These are phyloP conservation scores for Mactra quadrangularis DNA, from an alignment of 1,140 invertebrate species.

Conservation along the genomic window DNA sequence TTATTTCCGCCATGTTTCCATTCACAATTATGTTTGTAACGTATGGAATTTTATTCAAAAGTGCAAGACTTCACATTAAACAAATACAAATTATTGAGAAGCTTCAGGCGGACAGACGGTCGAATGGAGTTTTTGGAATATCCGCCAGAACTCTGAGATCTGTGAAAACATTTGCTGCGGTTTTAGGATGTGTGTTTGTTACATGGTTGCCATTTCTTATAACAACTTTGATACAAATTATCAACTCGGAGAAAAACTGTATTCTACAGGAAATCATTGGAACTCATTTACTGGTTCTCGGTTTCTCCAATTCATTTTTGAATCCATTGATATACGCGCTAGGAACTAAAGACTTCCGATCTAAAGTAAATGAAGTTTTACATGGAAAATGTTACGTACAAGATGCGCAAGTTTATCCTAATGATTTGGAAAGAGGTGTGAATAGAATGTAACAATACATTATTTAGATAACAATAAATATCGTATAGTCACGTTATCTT, in stretches of 20 bases:
- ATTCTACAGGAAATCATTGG: constrained; percentile 71
- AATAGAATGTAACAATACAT: neutral
- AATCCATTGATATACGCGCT: constrained; percentile 74
- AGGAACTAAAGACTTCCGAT: constrained; percentile 70
- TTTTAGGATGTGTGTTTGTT: constrained; percentile 70
- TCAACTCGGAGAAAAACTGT: constrained; percentile 53
- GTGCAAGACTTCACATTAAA: constrained; percentile 70
- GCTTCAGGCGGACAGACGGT: constrained; percentile 50
- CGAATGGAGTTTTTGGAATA: constrained; percentile 61
- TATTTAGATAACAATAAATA: neutral
- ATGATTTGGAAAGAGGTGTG: neutral
- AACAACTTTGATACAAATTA: constrained; percentile 64
- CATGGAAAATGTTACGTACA: constrained; percentile 25
- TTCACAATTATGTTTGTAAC: constrained; percentile 66
- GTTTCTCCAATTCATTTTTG: constrained; percentile 74
- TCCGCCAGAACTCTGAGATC: constrained; percentile 65
- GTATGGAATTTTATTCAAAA: constrained; percentile 66
- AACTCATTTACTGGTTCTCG: constrained; percentile 71
- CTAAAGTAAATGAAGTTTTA: constrained; percentile 57
- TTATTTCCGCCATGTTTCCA: constrained; percentile 64
- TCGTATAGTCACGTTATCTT: neutral
- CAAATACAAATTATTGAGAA: constrained; percentile 70
- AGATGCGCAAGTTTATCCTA: constrained; percentile 47
- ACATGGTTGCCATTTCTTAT: constrained; percentile 72
- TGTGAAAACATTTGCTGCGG: constrained; percentile 66